Evolutionary conservation across 30 jellyfish, hydroid and myxozoan genomes (phyloP), one percentile per base, ranked within the genome.

Genomic region (Clytia hemisphaerica): DNA sequence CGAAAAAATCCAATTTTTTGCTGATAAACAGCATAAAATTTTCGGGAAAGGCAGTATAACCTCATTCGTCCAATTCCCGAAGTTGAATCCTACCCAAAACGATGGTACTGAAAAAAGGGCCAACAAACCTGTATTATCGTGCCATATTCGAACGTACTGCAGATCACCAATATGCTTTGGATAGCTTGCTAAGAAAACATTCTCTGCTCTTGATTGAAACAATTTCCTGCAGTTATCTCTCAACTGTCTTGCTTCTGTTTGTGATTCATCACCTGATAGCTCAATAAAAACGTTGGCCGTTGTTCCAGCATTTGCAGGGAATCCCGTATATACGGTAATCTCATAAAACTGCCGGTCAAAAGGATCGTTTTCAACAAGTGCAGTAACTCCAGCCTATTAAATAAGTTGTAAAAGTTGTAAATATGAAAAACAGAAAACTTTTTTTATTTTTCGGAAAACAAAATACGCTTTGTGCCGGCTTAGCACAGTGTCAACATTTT

Each of bases 311-410:
- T 82, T 79, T 47, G 59, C 61, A 9, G 88, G 76, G 45, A 88
- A 88, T 19, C 97, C 97, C 25, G 97, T 88, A 76, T 47, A 88
- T 4, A 88, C 97, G n/a, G 97, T 74, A 15, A 88, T 71, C 55
- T 88, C 94, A 71, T 76, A 88, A 51, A 73, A 88, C 75, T 88
- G 97, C 14, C 83, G 70, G 36, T 88, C 97, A 5, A 79, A 47
- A 2, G 82, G 59, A 35, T 88, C 94, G 78, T 88, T 88, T 58
- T 88, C 97, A 37, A 57, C 82, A 3, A 88, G 61, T 1, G 91
- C 76, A 6, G 97, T 76, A 6, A 88, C 97, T 30, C 97, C 97
- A 42, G 97, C 97, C 97, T 88, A 45, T 37, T 33, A 37, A 9
- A 5, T 6, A 18, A 3, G 18, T 42, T 42, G 18, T n/a, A 10